A percentile compares a stretch with the other conserved stretches of the same genome.
Conservation (phyloP, 2,797 vertebrate genomes). For the Leucoraja ocellata region DNA sequence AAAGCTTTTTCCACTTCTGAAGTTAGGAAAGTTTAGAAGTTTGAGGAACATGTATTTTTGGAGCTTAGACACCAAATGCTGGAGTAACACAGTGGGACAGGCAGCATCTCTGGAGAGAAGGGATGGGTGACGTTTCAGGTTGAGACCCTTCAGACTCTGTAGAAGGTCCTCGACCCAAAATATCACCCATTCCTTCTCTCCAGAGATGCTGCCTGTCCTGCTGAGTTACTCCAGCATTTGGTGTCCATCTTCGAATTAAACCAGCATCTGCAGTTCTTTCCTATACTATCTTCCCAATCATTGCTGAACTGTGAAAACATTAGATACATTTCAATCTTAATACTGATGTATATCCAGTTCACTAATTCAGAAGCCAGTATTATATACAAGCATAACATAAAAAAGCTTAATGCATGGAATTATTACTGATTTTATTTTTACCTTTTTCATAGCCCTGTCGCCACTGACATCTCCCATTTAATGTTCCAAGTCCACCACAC, state of each 20-base stretch:
- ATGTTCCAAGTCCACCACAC: constrained; percentile 72
- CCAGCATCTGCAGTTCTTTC: too few species aligned
- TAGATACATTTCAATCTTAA: neutral
- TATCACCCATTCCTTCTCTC: too few species aligned
- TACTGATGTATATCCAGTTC: neutral
- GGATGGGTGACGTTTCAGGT: too few species aligned
- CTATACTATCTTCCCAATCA: neutral
- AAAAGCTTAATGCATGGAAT: neutral
- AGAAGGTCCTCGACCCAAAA: too few species aligned
- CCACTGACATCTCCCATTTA: constrained; percentile 84
- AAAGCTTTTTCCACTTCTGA: neutral
- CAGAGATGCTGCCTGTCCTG: too few species aligned
- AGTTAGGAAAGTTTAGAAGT: neutral
- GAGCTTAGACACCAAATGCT: neutral
- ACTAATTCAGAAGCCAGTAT: neutral
- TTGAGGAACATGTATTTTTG: neutral
- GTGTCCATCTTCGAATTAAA: too few species aligned
- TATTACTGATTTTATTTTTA: constrained; percentile 46
- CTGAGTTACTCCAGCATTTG: too few species aligned
- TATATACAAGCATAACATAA: neutral
- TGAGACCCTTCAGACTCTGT: too few species aligned
- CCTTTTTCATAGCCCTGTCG: constrained; percentile 82
- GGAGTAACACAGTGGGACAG: too few species aligned
- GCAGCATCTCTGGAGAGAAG: too few species aligned
- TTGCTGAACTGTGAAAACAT: neutral